Percentiles rank a stretch among this genome's conserved stretches.
Conservation (phyloP, 2,888 invertebrate genomes). For the Tetragonisca angustula region DNA sequence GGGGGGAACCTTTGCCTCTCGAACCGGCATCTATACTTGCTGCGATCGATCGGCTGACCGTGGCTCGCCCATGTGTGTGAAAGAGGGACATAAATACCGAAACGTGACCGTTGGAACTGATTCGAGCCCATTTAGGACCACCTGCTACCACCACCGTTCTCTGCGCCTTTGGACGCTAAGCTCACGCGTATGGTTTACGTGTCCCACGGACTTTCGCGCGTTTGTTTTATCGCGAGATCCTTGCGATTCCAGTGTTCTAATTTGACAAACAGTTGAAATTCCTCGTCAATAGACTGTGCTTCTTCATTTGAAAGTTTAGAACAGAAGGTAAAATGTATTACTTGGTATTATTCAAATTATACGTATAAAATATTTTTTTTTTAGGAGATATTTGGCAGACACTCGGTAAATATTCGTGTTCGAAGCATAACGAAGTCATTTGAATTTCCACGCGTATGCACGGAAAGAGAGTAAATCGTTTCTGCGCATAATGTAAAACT, state of each 20-base stretch:
- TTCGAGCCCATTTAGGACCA: conserved; percentile 65
- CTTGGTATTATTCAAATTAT: too few relatives aligned
- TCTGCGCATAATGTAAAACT: too few relatives aligned
- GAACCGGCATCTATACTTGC: conserved; percentile 25
- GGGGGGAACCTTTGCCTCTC: conserved; percentile 49
- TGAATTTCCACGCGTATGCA: too few relatives aligned
- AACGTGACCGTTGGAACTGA: conserved; percentile 69
- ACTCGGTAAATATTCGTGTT: too few relatives aligned
- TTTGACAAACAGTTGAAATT: not conserved
- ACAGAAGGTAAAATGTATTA: too few relatives aligned
- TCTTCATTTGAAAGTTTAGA: too few relatives aligned
- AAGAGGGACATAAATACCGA: conserved; percentile 65
- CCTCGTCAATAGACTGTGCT: too few relatives aligned
- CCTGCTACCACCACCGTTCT: conserved; percentile 45
- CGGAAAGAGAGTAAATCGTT: too few relatives aligned
- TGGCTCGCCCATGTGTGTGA: conserved; percentile 39
- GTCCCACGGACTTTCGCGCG: conserved; percentile 11
- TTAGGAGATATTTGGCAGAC: too few relatives aligned
- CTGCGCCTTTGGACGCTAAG: conserved; percentile 11
- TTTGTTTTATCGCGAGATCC: conserved; percentile 16
- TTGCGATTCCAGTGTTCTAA: not conserved
- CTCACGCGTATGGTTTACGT: conserved; percentile 34
- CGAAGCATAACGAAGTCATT: too few relatives aligned
- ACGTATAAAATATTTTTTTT: too few relatives aligned
- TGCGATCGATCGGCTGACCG: conserved; percentile 61